These are phyloP conservation scores for Pedetes capensis DNA, from an alignment of 2,113 vertebrate species.

Conservation along the genomic window DNA sequence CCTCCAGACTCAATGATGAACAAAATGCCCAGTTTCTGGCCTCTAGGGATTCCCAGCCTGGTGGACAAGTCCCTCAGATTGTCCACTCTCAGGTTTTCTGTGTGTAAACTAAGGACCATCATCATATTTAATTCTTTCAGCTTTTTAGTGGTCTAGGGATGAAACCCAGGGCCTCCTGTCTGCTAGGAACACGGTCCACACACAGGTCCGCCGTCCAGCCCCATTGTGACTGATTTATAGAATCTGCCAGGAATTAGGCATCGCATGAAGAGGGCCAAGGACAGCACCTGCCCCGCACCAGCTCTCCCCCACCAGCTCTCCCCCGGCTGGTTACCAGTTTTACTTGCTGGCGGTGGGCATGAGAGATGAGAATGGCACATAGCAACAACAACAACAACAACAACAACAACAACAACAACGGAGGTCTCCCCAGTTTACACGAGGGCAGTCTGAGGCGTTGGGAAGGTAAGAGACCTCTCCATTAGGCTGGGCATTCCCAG, in stretches of 20 bases:
- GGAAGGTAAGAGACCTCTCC: background rate
- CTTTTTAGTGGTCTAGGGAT: no score
- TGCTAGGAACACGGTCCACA: no score
- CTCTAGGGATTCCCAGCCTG: background rate
- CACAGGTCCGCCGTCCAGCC: background rate
- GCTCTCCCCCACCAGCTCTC: no score
- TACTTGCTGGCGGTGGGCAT: no score
- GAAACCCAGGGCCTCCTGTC: background rate
- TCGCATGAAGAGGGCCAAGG: background rate
- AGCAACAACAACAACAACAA: background rate
- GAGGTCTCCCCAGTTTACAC: no score
- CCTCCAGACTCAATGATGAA: background rate
- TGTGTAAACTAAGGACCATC: background rate
- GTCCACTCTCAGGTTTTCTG: background rate
- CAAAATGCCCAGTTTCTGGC: background rate
- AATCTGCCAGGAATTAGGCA: background rate
- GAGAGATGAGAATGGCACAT: no score
- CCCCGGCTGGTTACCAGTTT: no score
- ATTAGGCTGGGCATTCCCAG: background rate
- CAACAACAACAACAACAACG: no score
- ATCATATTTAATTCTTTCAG: background rate
- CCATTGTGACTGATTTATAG: accelerated
- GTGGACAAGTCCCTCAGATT: background rate
- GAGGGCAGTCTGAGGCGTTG: no score
- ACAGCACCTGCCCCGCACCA: no score